Evolutionary conservation across 2,113 vertebrate species (phyloP).

Genomic region (Hystrix cristata): DNA sequence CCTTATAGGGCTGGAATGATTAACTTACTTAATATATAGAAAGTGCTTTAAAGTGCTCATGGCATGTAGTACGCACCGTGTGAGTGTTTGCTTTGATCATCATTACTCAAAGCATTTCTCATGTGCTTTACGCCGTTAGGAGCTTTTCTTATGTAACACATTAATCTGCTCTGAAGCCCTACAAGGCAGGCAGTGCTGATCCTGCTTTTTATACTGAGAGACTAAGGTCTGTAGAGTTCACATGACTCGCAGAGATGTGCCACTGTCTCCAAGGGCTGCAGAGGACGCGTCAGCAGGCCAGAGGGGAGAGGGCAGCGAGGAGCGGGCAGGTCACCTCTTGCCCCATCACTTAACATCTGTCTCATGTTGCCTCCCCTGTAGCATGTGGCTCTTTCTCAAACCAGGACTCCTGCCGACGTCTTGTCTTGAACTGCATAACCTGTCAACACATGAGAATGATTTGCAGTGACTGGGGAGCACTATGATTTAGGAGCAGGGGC

Average conservation of each 20-base stretch:
- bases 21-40: background rate
- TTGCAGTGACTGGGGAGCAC: background rate
- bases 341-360: background rate
- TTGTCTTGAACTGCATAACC: background rate
- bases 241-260: background rate
- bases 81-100: background rate
- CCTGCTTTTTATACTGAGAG: background rate
- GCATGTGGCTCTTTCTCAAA: background rate
- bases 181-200: background rate
- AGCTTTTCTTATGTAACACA: background rate
- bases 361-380: background rate
- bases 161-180: background rate
- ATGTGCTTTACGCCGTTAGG: background rate
- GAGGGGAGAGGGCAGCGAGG: background rate
- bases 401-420: background rate
- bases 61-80: background rate
- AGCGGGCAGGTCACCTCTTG: background rate
- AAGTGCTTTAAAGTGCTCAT: background rate
- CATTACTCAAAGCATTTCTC: background rate
- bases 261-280: background rate
- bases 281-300: background rate
- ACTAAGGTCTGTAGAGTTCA: background rate
- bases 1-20: background rate
- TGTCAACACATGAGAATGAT: slow-evolving; percentile 51
- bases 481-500: background rate